A percentile compares a stretch with the other conserved stretches of the same genome.
Evolutionary conservation across 2,888 invertebrate species (phyloP).

Genomic region (Scrobipalpa atriplicella): DNA sequence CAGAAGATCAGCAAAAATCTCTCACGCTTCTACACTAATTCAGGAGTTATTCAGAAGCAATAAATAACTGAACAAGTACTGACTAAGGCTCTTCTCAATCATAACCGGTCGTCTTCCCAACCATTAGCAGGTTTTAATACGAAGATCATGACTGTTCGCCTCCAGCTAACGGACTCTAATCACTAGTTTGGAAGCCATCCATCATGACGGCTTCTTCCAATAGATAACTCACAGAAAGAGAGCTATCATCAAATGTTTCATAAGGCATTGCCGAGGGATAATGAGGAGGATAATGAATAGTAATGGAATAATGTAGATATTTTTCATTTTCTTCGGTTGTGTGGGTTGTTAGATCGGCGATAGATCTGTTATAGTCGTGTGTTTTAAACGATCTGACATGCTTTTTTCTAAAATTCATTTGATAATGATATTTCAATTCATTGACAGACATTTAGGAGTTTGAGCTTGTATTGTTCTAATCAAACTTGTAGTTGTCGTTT

Average conservation of each 20-base stretch:
- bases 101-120: not conserved
- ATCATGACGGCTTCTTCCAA: not conserved
- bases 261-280: no score
- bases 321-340: no score
- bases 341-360: no score
- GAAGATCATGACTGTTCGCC: not conserved
- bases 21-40: not conserved
- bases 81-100: not conserved
- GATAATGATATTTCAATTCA: no score
- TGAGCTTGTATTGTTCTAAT: no score
- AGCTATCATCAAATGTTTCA: conserved; percentile 2
- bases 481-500: no score
- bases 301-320: no score
- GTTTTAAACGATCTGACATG: no score
- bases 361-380: no score
- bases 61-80: not conserved
- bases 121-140: conserved; percentile 8
- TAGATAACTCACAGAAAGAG: not conserved
- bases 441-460: no score
- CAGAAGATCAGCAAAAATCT: not conserved
- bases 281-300: no score
- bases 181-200: not conserved
- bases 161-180: not conserved
- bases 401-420: no score
- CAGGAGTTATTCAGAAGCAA: not conserved